phyloP scores from a whole-genome alignment of 2,888 invertebrate species.

The Blastobasis lacticolella region DNA sequence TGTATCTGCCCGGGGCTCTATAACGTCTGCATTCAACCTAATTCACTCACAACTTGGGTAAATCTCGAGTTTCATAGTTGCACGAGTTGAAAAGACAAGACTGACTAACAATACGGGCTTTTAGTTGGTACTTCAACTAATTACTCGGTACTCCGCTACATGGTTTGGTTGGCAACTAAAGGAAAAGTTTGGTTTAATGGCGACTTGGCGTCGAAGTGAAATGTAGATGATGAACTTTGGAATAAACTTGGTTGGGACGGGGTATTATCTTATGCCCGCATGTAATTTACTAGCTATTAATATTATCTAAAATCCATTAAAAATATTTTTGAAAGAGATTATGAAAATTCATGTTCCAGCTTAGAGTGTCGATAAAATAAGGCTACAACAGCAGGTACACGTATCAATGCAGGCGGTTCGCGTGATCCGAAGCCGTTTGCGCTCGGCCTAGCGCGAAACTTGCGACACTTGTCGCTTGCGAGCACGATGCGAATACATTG shows the following conservation, averaged over 20 bases:
- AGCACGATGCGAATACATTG: too few species aligned
- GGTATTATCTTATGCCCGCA: too few species aligned
- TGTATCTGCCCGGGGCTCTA: conserved; percentile 30
- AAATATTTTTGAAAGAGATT: too few species aligned
- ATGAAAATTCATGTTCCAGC: too few species aligned
- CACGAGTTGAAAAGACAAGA: not conserved
- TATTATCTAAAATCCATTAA: too few species aligned
- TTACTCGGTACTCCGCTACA: not conserved
- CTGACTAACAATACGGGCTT: not conserved
- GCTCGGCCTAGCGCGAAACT: conserved; percentile 32
- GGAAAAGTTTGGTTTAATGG: too few species aligned
- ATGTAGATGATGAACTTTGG: too few species aligned
- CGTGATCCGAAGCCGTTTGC: conserved; percentile 23
- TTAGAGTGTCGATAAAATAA: too few species aligned
- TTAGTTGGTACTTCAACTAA: not conserved
- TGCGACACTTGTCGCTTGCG: conserved; percentile 20
- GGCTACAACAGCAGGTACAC: not conserved
- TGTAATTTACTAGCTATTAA: too few species aligned
- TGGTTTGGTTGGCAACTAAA: too few species aligned
- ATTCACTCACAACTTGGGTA: conserved; percentile 18
- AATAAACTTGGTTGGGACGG: too few species aligned
- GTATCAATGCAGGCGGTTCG: conserved; percentile 5
- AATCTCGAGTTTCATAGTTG: conserved; percentile 11
- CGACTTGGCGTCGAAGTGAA: too few species aligned
- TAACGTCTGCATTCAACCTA: conserved; percentile 19